Evolutionary conservation across 2,797 vertebrate genomes (phyloP).

Genomic region (Simalia tracyae): DNA sequence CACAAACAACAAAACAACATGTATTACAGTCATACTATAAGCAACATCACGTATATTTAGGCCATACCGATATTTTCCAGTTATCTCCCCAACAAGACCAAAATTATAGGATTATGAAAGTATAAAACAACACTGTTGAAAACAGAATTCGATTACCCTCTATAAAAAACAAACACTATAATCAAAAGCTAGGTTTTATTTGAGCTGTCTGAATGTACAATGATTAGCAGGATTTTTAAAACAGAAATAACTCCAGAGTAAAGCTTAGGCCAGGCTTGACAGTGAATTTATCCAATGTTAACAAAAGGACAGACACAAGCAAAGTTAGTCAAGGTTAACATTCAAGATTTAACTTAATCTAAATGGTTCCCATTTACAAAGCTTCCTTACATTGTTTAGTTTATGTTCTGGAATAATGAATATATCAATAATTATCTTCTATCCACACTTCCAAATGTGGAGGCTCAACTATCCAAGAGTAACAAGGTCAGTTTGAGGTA

Average conservation of each 20-base stretch:
- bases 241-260: conserved; percentile 13
- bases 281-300: conserved; percentile 12
- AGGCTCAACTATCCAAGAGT: neutral
- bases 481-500: conserved; percentile 25
- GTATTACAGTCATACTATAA: neutral
- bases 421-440: neutral
- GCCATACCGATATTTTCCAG: neutral
- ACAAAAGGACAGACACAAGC: conserved; percentile 12
- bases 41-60: neutral
- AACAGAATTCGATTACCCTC: neutral
- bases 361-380: neutral
- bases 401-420: neutral
- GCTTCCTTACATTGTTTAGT: neutral
- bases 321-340: neutral
- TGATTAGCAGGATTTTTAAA: conserved; percentile 18
- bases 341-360: neutral
- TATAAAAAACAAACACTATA: neutral
- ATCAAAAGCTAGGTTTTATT: conserved; percentile 35
- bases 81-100: neutral
- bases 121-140: neutral
- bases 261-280: neutral
- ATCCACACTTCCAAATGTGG: neutral
- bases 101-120: neutral
- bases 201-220: conserved; percentile 24
- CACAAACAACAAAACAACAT: neutral